Evolutionary conservation across 2,888 invertebrate genomes (phyloP).

Genomic region (Drepana falcataria): DNA sequence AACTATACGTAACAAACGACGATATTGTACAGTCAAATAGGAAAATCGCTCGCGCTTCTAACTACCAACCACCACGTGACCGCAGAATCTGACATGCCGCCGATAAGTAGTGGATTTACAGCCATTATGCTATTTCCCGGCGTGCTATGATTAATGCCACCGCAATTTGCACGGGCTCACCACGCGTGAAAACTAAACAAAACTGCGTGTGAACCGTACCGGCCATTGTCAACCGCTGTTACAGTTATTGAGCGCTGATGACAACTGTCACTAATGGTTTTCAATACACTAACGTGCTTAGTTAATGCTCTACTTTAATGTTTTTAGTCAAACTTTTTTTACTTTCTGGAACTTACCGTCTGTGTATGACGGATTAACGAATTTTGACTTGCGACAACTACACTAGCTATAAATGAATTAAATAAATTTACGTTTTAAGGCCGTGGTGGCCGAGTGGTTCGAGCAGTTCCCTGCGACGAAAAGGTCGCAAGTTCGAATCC

Average conservation of each 20-base stretch:
- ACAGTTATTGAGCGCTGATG: neutral
- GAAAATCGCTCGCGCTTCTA: slow-evolving; percentile 11
- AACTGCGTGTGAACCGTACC: slow-evolving; percentile 24
- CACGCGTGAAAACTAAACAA: slow-evolving; percentile 33
- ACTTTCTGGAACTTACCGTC: no score
- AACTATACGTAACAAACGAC: no score
- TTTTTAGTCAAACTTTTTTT: no score
- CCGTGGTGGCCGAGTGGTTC: no score
- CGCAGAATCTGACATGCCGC: slow-evolving; percentile 36
- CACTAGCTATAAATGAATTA: no score
- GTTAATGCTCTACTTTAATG: no score
- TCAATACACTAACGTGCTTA: neutral
- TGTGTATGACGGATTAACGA: no score
- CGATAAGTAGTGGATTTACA: slow-evolving; percentile 63
- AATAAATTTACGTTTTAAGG: no score
- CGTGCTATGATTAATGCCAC: slow-evolving; percentile 56
- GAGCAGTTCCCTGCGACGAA: no score
- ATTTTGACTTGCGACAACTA: no score
- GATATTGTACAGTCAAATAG: neutral
- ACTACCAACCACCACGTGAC: slow-evolving; percentile 17
- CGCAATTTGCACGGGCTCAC: slow-evolving; percentile 25
- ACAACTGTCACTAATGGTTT: neutral
- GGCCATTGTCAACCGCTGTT: slow-evolving; percentile 18
- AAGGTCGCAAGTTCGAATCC: no score
- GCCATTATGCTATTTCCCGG: slow-evolving; percentile 51